Percentiles rank a stretch among this genome's conserved stretches.
Evolutionary conservation across 2,888 invertebrate genomes (phyloP).

Genomic region (Caenorhabditis sp.): DNA sequence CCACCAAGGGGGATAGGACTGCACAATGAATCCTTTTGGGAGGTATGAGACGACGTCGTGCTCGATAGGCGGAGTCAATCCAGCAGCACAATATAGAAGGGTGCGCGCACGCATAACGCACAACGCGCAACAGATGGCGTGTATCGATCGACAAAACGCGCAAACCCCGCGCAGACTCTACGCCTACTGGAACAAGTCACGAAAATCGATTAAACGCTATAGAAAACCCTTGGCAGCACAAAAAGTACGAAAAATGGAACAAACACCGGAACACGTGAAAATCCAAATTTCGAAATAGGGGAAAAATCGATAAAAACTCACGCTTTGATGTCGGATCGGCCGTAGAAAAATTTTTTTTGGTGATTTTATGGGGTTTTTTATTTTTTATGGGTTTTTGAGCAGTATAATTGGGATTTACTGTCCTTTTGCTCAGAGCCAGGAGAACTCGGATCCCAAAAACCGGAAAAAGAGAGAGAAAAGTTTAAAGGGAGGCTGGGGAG

Average conservation of each 20-base stretch:
- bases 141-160: constrained; percentile 9
- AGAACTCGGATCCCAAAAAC: constrained; percentile 69
- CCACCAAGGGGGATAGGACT: neutral
- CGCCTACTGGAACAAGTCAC: too few relatives aligned
- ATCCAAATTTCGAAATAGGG: constrained; percentile 45
- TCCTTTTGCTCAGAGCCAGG: constrained; percentile 67
- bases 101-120: neutral
- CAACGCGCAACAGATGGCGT: too few relatives aligned
- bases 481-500: constrained; percentile 56
- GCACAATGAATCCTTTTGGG: neutral
- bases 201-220: too few relatives aligned
- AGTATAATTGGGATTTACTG: constrained; percentile 64
- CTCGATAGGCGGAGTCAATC: constrained; percentile 6
- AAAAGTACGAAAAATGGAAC: constrained; percentile 4
- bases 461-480: constrained; percentile 59
- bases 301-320: constrained; percentile 59
- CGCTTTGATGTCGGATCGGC: constrained; percentile 51
- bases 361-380: constrained; percentile 63
- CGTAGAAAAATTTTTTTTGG: constrained; percentile 59
- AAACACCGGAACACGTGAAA: constrained; percentile 11
- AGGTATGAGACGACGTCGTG: neutral
- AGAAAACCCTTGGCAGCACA: too few relatives aligned
- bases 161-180: too few relatives aligned
- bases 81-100: too few relatives aligned
- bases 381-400: constrained; percentile 67